A percentile compares a stretch with the other conserved stretches of the same genome.
Evolutionary conservation across 2,797 vertebrate species (phyloP).

Genomic region (Phrynocephalus guinanensis): DNA sequence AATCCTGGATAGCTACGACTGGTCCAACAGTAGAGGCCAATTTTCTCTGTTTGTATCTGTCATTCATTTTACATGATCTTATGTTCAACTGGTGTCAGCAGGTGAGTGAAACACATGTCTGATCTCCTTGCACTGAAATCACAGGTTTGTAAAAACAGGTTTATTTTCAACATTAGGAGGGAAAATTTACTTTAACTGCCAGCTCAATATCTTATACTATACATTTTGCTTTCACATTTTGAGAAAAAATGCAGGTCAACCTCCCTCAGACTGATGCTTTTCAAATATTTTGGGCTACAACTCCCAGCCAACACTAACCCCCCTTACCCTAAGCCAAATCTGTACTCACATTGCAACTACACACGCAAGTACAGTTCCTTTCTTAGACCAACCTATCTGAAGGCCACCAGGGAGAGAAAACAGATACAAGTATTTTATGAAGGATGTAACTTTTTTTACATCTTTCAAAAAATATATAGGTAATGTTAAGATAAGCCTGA

Average conservation of each 20-base stretch:
- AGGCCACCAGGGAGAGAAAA: not conserved
- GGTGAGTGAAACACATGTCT: not conserved
- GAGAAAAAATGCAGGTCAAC: conserved; percentile 3
- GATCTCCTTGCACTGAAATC: not conserved
- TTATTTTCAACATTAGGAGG: not conserved
- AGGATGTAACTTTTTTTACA: not conserved
- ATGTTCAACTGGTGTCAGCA: not conserved
- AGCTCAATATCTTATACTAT: conserved; percentile 22
- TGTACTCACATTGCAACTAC: no score
- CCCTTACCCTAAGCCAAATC: no score
- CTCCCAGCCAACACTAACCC: not conserved
- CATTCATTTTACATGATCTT: not conserved
- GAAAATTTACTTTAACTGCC: conserved; percentile 2
- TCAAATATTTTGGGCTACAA: not conserved
- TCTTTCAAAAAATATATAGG: not conserved
- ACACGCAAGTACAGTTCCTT: no score
- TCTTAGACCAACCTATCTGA: not conserved
- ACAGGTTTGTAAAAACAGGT: not conserved
- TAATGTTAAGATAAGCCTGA: conserved; percentile 13
- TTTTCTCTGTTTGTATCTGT: not conserved
- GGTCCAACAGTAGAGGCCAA: not conserved
- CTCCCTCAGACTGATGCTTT: not conserved
- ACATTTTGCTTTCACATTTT: not conserved
- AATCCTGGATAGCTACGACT: not conserved
- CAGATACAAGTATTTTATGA: not conserved